Evolutionary conservation across 2,113 vertebrate species (phyloP), one percentile per base, ranked within the genome.

Genomic region (Microtus pennsylvanicus): DNA sequence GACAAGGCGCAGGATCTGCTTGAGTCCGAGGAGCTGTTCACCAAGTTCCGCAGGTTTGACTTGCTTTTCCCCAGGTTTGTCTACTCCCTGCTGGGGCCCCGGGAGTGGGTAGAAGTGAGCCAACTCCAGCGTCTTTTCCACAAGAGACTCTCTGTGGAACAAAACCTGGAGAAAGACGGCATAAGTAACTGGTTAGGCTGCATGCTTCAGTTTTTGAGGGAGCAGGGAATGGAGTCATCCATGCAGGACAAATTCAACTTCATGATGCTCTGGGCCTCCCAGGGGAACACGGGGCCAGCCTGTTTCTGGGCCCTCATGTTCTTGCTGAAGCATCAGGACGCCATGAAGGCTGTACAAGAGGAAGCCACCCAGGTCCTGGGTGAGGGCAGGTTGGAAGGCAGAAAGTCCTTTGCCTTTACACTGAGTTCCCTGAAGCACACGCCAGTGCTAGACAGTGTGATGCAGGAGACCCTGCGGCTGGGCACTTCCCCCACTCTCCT

Each of bases 261-360:
- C 82, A 87, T 99, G 96, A 98, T 99, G 7, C 99, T 99, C 19
- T 99, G 99, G 99, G 99, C 99, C 0, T 99, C 99, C 63, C 99
- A 99, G 95, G 98, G 99, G 2, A 99, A 99, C 96, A 99, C 99
- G 0, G 99, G 99, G 0, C 99, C 99, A 0, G 97, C 99, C 14
- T 89, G 99, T 0, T 99, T 99, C 98, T 99, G 99, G 99, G 98
- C 99, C 35, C 99, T 99, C n/a, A 72, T 99, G 0, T 99, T 98
- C 94, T 98, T 99, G 14, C 98, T 99, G 98, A 99, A 99, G 80
- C 85, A 99, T 30, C 99, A 99, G 10, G 98, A 99, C 0, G 99
- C 99, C 45, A 98, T 99, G 99, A 86, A n/a, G 55, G 99, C 99
- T 5, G 98, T 99, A 81, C 98, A 87, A 93, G 96, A 95, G 0